Evolutionary conservation across 2,797 vertebrate species (phyloP), one percentile per base, ranked within the genome.

Genomic region (Malacoraja senta): DNA sequence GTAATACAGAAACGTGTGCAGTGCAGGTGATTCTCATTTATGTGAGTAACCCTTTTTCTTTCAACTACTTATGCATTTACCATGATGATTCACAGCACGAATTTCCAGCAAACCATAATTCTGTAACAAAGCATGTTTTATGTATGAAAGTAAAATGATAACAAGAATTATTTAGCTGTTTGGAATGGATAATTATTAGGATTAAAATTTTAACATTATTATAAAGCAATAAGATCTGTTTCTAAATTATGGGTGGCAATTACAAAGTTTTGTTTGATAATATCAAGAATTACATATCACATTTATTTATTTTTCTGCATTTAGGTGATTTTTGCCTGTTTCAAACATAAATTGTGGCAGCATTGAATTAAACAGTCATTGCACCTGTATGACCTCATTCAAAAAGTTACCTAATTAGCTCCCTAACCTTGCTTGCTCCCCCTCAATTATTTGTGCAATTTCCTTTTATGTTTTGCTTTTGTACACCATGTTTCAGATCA

Each of bases 1-100:
- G 58, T 86, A 86, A 86, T n/a, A 86, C 21, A 86, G 83, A 63
- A 86, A 86, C n/a, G 53, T 86, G 83, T 86, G 83, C 29, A 29
- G 58, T 63, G 19, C 38, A 86, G 58, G 83, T n/a, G 83, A 63
- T 58, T 86, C 83, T 29, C 19, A 63, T 86, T 63, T 3, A 86
- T 38, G 24, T 86, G 83, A 6, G 63, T 63, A 29, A n/a, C 26
- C 58, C 26, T 29, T 13, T 86, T 63, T 63, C 24, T 58, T 2
- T 10, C 83, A 86, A 58, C 26, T 84, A 53, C 44, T 35, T 53
- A 35, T 38, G 24, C 80, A 83, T 86, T 86, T 86, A 58, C 53
- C 83, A 63, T 29, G 26, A n/a, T 86, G 6, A 58, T 86, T 63
- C 10, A 26, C 10, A 63, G 26, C 53, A 86, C 2, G 35, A 86